A percentile compares a stretch with the other conserved stretches of the same genome.
phyloP scores from a whole-genome alignment of 2,797 vertebrate genomes.

The Chloroceryle inda region DNA sequence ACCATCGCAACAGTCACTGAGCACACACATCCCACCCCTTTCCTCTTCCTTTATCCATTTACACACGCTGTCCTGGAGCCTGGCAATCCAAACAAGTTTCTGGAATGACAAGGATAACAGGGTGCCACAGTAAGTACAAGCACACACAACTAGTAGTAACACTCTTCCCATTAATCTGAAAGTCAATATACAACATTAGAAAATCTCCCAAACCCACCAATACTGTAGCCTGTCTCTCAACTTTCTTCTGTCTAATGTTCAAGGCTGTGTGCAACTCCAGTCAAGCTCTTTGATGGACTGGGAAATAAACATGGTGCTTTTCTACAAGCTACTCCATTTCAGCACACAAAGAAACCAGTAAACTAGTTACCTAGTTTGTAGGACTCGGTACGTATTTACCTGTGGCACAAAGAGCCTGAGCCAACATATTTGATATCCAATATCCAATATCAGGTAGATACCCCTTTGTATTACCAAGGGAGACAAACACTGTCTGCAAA shows the following conservation, averaged over 20 bases:
- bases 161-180: neutral
- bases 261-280: neutral
- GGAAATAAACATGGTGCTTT: neutral
- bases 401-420: neutral
- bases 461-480: neutral
- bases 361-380: neutral
- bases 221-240: neutral
- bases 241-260: neutral
- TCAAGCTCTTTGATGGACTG: neutral
- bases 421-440: neutral
- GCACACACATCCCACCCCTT: neutral
- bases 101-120: neutral
- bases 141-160: neutral
- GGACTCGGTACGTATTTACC: neutral
- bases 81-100: neutral
- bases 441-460: neutral
- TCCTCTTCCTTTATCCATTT: neutral
- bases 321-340: neutral
- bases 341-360: neutral
- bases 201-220: neutral
- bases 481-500: neutral
- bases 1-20: rapidly evolving
- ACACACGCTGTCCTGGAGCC: neutral
- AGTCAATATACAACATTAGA: neutral
- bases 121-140: neutral